phyloP scores from a whole-genome alignment of 2,797 vertebrate genomes.

The Darevskia mixta region DNA sequence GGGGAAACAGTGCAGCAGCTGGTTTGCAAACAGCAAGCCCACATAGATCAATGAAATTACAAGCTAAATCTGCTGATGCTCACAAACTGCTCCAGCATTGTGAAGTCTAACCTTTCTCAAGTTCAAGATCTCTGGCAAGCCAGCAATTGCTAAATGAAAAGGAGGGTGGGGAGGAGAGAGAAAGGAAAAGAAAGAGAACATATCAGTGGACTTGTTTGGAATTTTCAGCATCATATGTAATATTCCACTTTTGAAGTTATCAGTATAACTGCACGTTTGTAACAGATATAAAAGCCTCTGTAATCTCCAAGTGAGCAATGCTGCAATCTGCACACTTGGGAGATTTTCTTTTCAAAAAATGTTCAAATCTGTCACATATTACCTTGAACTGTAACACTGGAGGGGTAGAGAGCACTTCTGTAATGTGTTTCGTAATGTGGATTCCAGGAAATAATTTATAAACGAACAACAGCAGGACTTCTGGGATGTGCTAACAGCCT shows the following conservation, averaged over 20 bases:
- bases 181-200: slow-evolving; percentile 56
- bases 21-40: slow-evolving; percentile 87
- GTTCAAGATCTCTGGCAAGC: slow-evolving; percentile 85
- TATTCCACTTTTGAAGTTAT: slow-evolving; percentile 68
- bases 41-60: slow-evolving; percentile 90
- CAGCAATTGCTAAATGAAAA: slow-evolving; percentile 74
- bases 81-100: slow-evolving; percentile 83
- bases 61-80: slow-evolving; percentile 89
- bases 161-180: slow-evolving; percentile 20
- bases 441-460: slow-evolving; percentile 73
- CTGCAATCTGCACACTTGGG: slow-evolving; percentile 54
- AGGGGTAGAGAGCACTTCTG: slow-evolving; percentile 62
- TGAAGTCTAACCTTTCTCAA: slow-evolving; percentile 87
- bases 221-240: slow-evolving; percentile 65
- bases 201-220: slow-evolving; percentile 55
- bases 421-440: slow-evolving; percentile 66
- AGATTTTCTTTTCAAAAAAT: slow-evolving; percentile 67
- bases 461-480: slow-evolving; percentile 57
- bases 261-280: slow-evolving; percentile 62
- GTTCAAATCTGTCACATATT: slow-evolving; percentile 70
- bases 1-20: slow-evolving; percentile 86
- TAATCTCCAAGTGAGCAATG: slow-evolving; percentile 66
- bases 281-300: slow-evolving; percentile 64
- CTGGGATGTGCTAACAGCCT: slow-evolving; percentile 36
- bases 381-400: slow-evolving; percentile 69